Conservation (phyloP, 1,140 invertebrate species). For the Carcinoscorpius rotundicauda region DNA sequence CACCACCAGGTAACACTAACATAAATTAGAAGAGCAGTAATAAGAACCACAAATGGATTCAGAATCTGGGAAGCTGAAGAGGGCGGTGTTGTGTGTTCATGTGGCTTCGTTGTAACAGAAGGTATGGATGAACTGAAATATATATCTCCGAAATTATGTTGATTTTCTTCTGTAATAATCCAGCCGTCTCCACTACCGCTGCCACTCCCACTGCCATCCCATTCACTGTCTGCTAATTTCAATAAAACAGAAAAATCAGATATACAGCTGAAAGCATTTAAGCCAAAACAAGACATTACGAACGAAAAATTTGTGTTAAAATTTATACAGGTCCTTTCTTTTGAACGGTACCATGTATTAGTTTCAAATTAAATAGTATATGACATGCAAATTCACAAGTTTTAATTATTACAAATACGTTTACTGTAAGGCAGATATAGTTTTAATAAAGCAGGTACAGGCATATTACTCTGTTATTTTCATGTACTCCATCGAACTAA, state of each 20-base stretch:
- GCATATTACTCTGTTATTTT: no score
- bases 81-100: slow-evolving; percentile 7
- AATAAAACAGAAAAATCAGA: neutral
- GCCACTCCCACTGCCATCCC: slow-evolving; percentile 12
- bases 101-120: slow-evolving; percentile 4
- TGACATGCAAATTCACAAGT: neutral
- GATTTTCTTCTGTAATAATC: slow-evolving; percentile 6
- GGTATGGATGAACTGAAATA: slow-evolving; percentile 15
- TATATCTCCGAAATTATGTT: slow-evolving; percentile 13
- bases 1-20: no score
- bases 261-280: neutral
- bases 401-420: no score
- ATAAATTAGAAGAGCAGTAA: no score
- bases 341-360: neutral
- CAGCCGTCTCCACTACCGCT: slow-evolving; percentile 15
- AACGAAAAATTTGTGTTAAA: neutral
- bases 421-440: no score
- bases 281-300: neutral
- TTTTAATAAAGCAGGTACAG: no score
- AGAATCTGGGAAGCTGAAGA: no score
- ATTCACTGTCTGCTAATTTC: slow-evolving; percentile 12
- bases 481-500: neutral
- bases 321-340: neutral
- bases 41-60: no score
- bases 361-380: neutral